Evolutionary conservation across 2,797 vertebrate genomes (phyloP).

Genomic region (Chrosomus eos): DNA sequence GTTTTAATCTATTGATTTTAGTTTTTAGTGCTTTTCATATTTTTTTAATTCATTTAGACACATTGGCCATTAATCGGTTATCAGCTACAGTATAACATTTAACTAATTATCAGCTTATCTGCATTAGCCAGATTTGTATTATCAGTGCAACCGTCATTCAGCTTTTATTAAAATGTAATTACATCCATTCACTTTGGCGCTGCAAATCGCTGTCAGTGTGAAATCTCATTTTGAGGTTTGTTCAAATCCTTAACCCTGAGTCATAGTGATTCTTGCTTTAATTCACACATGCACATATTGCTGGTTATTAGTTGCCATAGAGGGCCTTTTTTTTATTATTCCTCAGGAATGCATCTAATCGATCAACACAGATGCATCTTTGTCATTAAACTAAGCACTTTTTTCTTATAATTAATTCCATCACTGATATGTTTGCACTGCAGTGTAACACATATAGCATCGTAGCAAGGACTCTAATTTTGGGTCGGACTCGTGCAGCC

Average conservation of each 20-base stretch:
- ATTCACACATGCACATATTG: background rate
- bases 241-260: background rate
- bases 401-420: background rate
- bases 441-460: background rate
- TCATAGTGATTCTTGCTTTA: background rate
- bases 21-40: too few relatives aligned
- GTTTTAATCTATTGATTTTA: too few relatives aligned
- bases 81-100: too few relatives aligned
- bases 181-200: background rate
- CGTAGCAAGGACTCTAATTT: background rate
- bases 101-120: too few relatives aligned
- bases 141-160: background rate
- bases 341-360: background rate
- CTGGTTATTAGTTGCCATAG: background rate
- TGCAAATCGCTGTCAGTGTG: background rate
- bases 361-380: background rate
- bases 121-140: too few relatives aligned
- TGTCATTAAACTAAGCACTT: background rate
- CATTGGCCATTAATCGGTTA: too few relatives aligned
- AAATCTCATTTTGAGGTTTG: background rate
- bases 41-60: too few relatives aligned
- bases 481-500: constrained; percentile 29
- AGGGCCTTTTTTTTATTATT: background rate
- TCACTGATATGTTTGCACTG: background rate
- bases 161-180: background rate